phyloP scores from a whole-genome alignment of 2,888 invertebrate species.

The Mythimna ferrago region DNA sequence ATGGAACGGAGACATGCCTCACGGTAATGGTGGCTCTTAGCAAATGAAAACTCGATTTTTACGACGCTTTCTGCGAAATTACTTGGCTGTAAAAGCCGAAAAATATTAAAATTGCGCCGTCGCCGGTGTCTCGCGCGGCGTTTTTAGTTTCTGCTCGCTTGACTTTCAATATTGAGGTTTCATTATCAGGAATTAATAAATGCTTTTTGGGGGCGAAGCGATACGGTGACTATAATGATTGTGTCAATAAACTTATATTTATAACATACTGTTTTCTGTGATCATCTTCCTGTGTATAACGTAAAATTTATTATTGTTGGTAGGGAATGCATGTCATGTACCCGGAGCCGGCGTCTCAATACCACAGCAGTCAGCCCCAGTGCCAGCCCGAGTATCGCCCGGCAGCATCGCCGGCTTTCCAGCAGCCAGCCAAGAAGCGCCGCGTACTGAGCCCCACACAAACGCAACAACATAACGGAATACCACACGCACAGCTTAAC shows the following conservation, averaged over 20 bases:
- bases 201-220: slow-evolving; percentile 8
- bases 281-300: slow-evolving; percentile 28
- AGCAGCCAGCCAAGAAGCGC: slow-evolving; percentile 85
- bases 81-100: slow-evolving; percentile 70
- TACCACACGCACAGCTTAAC: slow-evolving; percentile 74
- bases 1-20: slow-evolving; percentile 75
- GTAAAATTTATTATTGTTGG: slow-evolving; percentile 50
- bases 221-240: background rate
- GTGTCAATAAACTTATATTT: background rate
- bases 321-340: slow-evolving; percentile 97
- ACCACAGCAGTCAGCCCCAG: slow-evolving; percentile 87
- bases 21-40: slow-evolving; percentile 81
- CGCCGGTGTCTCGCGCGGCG: slow-evolving; percentile 46
- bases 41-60: slow-evolving; percentile 86
- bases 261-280: background rate
- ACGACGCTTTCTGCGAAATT: slow-evolving; percentile 83
- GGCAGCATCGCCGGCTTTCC: slow-evolving; percentile 84
- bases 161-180: slow-evolving; percentile 59
- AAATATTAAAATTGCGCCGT: slow-evolving; percentile 71
- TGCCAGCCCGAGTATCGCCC: slow-evolving; percentile 81
- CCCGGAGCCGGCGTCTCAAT: slow-evolving; percentile 90
- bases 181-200: slow-evolving; percentile 48
- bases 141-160: slow-evolving; percentile 59
- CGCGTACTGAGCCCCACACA: slow-evolving; percentile 82
- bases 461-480: slow-evolving; percentile 67